A percentile compares a stretch with the other conserved stretches of the same genome.
phyloP scores from a whole-genome alignment of 2,113 vertebrate genomes.

The Verasper variegatus region DNA sequence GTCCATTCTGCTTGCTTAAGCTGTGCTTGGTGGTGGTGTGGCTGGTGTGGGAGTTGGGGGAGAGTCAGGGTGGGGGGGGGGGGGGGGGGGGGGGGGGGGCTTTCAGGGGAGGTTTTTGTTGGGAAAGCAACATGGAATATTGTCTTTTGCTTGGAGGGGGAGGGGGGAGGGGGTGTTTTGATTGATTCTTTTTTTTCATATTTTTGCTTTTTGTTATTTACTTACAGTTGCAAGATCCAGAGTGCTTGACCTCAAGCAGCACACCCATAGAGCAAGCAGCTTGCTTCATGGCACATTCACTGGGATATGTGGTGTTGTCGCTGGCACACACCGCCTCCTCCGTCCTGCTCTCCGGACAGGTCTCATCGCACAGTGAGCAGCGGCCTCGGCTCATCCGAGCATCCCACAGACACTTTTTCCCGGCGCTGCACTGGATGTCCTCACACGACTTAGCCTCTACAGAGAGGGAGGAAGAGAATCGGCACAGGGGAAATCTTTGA shows the following conservation, averaged over 20 bases:
- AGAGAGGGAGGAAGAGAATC: conserved; percentile 40
- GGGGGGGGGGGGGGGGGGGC: conserved; percentile 3
- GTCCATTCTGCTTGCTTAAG: conserved; percentile 82
- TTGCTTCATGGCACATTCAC: conserved; percentile 97
- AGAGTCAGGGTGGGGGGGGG: conserved; percentile 1
- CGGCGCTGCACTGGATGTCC: conserved; percentile 93
- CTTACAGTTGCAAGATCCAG: conserved; percentile 99
- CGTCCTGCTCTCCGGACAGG: conserved; percentile 91
- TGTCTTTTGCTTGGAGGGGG: conserved; percentile 69
- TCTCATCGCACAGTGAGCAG: conserved; percentile 91
- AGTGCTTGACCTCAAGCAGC: conserved; percentile 97
- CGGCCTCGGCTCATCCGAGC: conserved; percentile 92
- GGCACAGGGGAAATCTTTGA: conserved; percentile 46
- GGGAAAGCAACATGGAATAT: conserved; percentile 82
- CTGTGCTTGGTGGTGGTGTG: conserved; percentile 81
- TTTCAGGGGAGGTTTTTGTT: conserved; percentile 56
- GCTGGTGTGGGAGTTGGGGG: conserved; percentile 59
- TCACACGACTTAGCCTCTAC: conserved; percentile 98
- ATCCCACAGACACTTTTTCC: conserved; percentile 98
- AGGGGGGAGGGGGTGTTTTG: conserved; percentile 24
- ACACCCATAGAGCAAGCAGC: conserved; percentile 93
- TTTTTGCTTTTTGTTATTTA: conserved; percentile 82
- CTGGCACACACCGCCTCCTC: conserved; percentile 97
- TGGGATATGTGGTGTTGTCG: conserved; percentile 97
- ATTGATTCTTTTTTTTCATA: conserved; percentile 81